Evolutionary conservation across 1,140 invertebrate genomes (phyloP).

Genomic region (Camponotus vicinus): DNA sequence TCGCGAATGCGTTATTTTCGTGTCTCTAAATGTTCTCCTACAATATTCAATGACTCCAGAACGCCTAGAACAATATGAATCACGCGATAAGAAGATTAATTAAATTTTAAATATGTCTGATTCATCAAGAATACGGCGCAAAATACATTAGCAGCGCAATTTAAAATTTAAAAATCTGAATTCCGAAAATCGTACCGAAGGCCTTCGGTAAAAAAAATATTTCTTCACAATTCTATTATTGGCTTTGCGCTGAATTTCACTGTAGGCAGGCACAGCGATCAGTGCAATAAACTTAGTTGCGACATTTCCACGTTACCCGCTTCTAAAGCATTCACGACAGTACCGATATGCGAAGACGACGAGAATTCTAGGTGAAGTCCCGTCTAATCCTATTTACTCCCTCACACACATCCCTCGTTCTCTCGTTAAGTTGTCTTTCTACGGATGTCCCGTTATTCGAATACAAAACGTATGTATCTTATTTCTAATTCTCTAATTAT

Average conservation of each 20-base stretch:
- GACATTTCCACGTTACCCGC: conserved; percentile 65
- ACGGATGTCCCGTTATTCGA: conserved; percentile 33
- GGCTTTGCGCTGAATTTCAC: conserved; percentile 75
- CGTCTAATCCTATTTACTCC: conserved; percentile 3
- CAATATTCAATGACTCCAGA: background rate
- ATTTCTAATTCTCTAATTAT: conserved; percentile 17
- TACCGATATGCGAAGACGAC: conserved; percentile 55
- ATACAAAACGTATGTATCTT: conserved; percentile 58
- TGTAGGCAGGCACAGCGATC: conserved; percentile 74
- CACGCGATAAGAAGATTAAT: conserved; percentile 1
- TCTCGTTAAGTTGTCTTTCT: background rate
- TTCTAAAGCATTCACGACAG: conserved; percentile 69
- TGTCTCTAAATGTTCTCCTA: background rate
- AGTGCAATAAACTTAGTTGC: conserved; percentile 74
- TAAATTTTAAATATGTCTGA: background rate
- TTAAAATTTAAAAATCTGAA: conserved; percentile 3
- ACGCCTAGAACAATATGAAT: background rate
- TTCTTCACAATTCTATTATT: conserved; percentile 67
- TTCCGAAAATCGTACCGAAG: conserved; percentile 63
- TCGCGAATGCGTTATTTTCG: no score
- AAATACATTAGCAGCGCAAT: background rate
- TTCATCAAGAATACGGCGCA: background rate
- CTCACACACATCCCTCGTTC: background rate
- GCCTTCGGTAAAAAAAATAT: conserved; percentile 45
- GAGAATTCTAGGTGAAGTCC: conserved; percentile 63